Conservation (phyloP, 2,888 invertebrate genomes). For the Vanessa cardui region DNA sequence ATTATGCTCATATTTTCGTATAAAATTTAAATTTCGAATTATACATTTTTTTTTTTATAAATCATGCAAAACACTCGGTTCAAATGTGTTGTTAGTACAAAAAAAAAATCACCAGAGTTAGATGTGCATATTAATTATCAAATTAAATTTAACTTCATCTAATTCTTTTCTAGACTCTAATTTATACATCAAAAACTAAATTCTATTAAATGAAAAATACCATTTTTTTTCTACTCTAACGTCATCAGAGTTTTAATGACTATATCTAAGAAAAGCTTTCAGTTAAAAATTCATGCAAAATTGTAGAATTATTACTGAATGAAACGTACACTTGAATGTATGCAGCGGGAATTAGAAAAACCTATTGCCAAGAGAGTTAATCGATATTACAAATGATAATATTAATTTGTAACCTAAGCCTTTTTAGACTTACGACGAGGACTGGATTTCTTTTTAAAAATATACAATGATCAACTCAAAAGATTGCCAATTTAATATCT, state of each 20-base stretch:
- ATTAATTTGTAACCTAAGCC: neutral
- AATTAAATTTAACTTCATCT: constrained; percentile 12
- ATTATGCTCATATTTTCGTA: neutral
- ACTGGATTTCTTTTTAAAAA: too few relatives aligned
- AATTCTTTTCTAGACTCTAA: constrained; percentile 7
- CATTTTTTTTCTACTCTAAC: constrained; percentile 24
- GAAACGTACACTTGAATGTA: constrained; percentile 15
- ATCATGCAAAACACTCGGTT: constrained; percentile 41
- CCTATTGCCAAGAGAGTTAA: constrained; percentile 36
- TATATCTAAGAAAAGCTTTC: constrained; percentile 27
- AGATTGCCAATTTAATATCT: too few relatives aligned
- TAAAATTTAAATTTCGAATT: neutral
- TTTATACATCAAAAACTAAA: constrained; percentile 25
- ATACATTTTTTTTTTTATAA: constrained; percentile 15
- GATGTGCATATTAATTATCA: constrained; percentile 19
- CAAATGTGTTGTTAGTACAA: constrained; percentile 37
- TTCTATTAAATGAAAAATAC: constrained; percentile 7
- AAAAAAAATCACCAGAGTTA: constrained; percentile 28
- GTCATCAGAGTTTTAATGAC: constrained; percentile 18
- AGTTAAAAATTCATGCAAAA: constrained; percentile 32
- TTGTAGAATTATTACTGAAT: constrained; percentile 20
- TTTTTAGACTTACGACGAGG: too few relatives aligned
- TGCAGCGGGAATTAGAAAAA: constrained; percentile 15
- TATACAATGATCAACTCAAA: too few relatives aligned
- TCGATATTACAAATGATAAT: neutral